Base-by-base conservation (phyloP, 2,888 invertebrate species). In the Omphaloscelis lunosa region DNA sequence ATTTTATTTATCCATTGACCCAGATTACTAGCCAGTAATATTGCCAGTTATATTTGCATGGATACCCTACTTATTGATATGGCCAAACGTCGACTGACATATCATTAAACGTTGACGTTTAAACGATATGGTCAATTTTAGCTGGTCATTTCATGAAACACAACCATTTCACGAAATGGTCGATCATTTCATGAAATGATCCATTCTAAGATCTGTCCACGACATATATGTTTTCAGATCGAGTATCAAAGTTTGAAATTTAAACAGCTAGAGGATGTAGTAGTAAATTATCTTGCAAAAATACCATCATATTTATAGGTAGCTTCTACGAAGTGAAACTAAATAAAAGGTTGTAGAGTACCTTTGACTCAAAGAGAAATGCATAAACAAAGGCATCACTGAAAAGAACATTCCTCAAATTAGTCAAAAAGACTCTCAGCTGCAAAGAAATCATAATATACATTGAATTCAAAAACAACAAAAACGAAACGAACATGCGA, bases 391-490 rank as follows among this genome's bases (percentile, higher is more conserved):
- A 56, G 17, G 56, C 12, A 9, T 15, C 17, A 23, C 4, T 7
- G 15, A 48, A 45, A 41, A 34, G 20, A 58, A 59, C 17, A 74
- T 48, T 59, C 23, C 20, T 39, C 11, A 58, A 45, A 45, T 53
- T 34, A 27, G 8, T 17, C 2, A 63, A 77, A 75, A 45, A 34
- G 17, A 56, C 1, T 34, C 45, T n/a, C 29, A 34, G 20, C 29
- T 11, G 15, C 51, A 62, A 34, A 17, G 77, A 78, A 77, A 58
- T 75, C 27, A 78, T 39, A 39, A 20, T 20, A 39, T 53, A 45
- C n/a, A 17, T 17, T 53, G 23, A 45, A 51, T 68, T 29, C n/a
- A 9, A 58, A 66, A 11, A 59, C 20, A 34, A 61, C 20, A 34
- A 61, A 79, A 61, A 23, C n/a, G 6, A 11, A 20, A 34, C n/a